Base-by-base conservation (phyloP, 1,140 invertebrate species). In the Pectinophora gossypiella region DNA sequence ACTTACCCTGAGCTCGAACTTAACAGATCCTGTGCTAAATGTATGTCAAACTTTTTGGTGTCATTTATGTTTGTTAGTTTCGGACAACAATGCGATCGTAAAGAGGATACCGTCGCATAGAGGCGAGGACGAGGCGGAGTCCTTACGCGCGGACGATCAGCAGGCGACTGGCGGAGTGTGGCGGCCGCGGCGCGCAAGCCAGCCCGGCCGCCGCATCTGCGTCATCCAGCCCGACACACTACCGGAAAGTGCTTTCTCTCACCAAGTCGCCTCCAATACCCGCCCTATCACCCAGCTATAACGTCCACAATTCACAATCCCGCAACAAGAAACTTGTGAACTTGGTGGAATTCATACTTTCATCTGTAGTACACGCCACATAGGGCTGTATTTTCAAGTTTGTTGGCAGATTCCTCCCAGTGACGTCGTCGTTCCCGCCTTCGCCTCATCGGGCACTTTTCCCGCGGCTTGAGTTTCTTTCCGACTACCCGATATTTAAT, bases 241-340 rank as follows among this genome's bases (percentile, higher is more conserved):
- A 76, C 72, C 73, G 72, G 75, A 84, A 82, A 82, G 78, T 82
- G 77, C 83, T 86, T 86, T 86, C 83, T 83, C 82, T 79, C 73
- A 51, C 43, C 54, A 59, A 53, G 48, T 21, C 32, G 15, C 42
- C 36, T 35, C 64, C 54, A 74, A 72, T 82, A 67, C 46, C 57
- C 40, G 48, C 64, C 57, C 35, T 85, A 78, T 58, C 44, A 27
- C 69, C 51, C 57, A 36, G 56, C 58, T 56, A 56, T 78, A 82
- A 75, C 61, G 73, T 74, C 64, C 61, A 76, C 42, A 38, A 40
- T 13, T 19, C 2, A 40, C 18, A 0, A 46, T n/a, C 22, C n/a
- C 44, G 12, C 46, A 35, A 27, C 22, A 12, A 7, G 27, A n/a
- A 9, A 32, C 27, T 32, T 7, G 27, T n/a, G 27, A 32, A 32